Evolutionary conservation across 2,113 vertebrate species (phyloP).

Genomic region (Nibea coibor): DNA sequence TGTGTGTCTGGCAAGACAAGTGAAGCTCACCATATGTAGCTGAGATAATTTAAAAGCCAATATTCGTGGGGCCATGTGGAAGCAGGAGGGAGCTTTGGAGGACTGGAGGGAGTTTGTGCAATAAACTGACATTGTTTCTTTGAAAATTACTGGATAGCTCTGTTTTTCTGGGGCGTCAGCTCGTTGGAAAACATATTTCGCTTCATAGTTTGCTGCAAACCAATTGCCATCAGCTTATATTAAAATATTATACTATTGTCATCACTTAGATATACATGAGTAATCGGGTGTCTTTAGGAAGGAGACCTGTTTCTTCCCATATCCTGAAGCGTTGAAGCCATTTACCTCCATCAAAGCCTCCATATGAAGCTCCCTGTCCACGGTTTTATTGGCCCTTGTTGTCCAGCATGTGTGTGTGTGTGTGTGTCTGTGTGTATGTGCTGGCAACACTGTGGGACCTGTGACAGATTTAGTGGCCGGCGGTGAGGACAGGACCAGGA

Average conservation of each 20-base stretch:
- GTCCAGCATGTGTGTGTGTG: conserved; percentile 25
- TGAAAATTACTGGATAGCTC: not conserved
- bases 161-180: not conserved
- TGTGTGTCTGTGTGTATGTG: not conserved
- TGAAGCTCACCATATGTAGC: conserved; percentile 31
- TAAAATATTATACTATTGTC: not conserved
- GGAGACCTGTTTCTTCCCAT: not conserved
- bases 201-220: not conserved
- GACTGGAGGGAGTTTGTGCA: not conserved
- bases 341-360: not conserved
- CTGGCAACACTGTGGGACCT: conserved; percentile 16
- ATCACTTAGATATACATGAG: not conserved
- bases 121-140: not conserved
- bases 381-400: conserved; percentile 36
- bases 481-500: conserved; percentile 34
- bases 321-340: not conserved
- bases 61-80: not conserved
- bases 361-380: not conserved
- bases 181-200: not conserved
- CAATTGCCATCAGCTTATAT: not conserved
- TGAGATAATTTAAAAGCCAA: conserved; percentile 10
- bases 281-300: not conserved
- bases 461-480: conserved; percentile 69
- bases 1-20: conserved; percentile 5
- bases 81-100: not conserved